Evolutionary conservation across 1,140 invertebrate genomes (phyloP).

Genomic region (Teleogryllus occipitalis): DNA sequence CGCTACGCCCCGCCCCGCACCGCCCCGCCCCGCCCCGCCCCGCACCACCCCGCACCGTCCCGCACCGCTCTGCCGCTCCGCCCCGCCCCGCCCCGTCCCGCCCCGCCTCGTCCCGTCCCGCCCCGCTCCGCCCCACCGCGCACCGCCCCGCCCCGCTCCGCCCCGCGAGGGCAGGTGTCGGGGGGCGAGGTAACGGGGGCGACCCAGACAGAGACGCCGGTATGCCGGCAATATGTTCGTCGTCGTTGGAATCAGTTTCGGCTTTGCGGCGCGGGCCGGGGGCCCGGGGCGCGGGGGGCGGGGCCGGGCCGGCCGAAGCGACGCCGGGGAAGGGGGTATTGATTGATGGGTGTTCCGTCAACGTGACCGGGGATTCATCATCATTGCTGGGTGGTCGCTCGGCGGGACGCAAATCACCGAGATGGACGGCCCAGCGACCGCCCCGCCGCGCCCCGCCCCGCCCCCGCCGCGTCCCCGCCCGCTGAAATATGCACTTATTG

Average conservation of each 20-base stretch:
- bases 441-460: too few species aligned
- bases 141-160: too few species aligned
- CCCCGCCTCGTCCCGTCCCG: too few species aligned
- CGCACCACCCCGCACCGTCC: too few species aligned
- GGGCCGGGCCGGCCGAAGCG: too few species aligned
- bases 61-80: too few species aligned
- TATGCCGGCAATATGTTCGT: constrained; percentile 18
- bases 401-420: constrained; percentile 15
- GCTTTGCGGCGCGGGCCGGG: not conserved
- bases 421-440: constrained; percentile 9
- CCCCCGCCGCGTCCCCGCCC: not conserved
- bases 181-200: not conserved
- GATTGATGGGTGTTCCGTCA: constrained; percentile 18
- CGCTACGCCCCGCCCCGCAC: too few species aligned
- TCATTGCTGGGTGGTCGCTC: constrained; percentile 11
- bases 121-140: too few species aligned
- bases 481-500: constrained; percentile 18
- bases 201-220: not conserved
- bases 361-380: constrained; percentile 14
- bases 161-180: not conserved
- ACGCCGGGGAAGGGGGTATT: not conserved
- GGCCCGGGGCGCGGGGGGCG: not conserved
- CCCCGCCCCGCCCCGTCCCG: too few species aligned
- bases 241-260: constrained; percentile 16
- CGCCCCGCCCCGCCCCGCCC: too few species aligned